These are phyloP conservation scores for Drosophila tripunctata DNA, from an alignment of 2,888 invertebrate species.

Conservation along the genomic window DNA sequence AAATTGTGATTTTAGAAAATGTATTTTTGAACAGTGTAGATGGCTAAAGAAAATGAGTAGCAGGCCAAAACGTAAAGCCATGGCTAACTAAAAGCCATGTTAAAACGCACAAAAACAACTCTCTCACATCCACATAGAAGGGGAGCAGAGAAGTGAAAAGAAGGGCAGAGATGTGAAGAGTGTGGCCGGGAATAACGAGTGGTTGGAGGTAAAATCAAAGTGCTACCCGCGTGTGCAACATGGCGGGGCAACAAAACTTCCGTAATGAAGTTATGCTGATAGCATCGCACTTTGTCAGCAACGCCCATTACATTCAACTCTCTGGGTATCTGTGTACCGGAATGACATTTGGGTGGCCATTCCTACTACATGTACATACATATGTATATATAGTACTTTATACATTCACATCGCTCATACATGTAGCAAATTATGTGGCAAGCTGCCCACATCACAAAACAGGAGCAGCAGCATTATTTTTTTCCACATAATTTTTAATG, in stretches of 20 bases:
- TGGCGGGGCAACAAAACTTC: constrained; percentile 63
- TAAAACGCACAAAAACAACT: constrained; percentile 64
- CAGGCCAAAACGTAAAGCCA: constrained; percentile 35
- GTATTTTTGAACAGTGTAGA: not conserved
- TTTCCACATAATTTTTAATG: constrained; percentile 57
- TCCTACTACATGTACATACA: too few species aligned
- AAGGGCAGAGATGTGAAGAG: too few species aligned
- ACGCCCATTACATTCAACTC: constrained; percentile 32
- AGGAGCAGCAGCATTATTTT: constrained; percentile 23
- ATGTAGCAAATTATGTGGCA: constrained; percentile 31
- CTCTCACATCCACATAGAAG: constrained; percentile 10
- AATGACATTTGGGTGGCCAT: constrained; percentile 10
- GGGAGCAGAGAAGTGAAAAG: too few species aligned
- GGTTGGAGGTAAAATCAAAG: constrained; percentile 38
- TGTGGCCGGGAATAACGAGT: not conserved
- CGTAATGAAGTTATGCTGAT: constrained; percentile 81
- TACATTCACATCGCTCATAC: not conserved
- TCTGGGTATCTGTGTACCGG: constrained; percentile 15
- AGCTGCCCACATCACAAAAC: constrained; percentile 1
- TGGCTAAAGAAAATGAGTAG: constrained; percentile 41
- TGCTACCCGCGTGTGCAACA: constrained; percentile 26
- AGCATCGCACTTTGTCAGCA: constrained; percentile 71
- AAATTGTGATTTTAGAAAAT: too few species aligned
- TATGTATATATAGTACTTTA: not conserved
- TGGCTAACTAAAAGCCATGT: constrained; percentile 71